These are phyloP conservation scores for Sphaeramia orbicularis DNA, from an alignment of 2,797 vertebrate species.

Conservation along the genomic window DNA sequence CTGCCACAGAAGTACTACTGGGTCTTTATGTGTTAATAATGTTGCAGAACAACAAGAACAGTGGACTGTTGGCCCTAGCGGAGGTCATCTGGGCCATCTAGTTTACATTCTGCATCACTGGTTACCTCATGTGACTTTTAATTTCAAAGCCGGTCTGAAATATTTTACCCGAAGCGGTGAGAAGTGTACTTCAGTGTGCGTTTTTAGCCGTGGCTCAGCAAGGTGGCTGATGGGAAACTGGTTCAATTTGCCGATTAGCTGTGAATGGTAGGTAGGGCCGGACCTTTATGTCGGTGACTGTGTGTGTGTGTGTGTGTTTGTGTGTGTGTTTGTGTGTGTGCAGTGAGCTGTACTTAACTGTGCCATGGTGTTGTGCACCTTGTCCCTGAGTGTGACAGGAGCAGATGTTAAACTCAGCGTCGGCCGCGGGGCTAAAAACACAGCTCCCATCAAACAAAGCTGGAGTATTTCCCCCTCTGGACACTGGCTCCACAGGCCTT, in stretches of 20 bases:
- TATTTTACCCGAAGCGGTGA: constrained; percentile 14
- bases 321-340: constrained; percentile 1
- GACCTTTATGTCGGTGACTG: constrained; percentile 2
- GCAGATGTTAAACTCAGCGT: constrained; percentile 72
- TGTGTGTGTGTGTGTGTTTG: background rate
- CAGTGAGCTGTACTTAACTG: constrained; percentile 24
- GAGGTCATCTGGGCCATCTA: no score
- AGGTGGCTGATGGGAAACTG: background rate
- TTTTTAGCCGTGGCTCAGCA: constrained; percentile 10
- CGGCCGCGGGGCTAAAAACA: constrained; percentile 58
- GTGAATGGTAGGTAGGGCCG: constrained; percentile 1
- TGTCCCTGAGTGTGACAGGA: constrained; percentile 66
- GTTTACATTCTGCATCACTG: constrained; percentile 29
- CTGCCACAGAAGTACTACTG: no score
- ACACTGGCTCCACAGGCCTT: constrained; percentile 53
- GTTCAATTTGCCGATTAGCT: constrained; percentile 14
- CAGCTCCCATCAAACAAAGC: constrained; percentile 60
- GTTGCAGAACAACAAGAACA: no score
- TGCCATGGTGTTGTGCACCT: constrained; percentile 43
- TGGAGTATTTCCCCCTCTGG: constrained; percentile 49
- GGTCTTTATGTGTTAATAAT: no score
- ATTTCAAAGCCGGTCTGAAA: constrained; percentile 22
- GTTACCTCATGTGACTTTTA: constrained; percentile 19
- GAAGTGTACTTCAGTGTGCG: background rate
- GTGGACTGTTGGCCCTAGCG: no score